These are phyloP conservation scores for Calcarius lapponicus DNA, from an alignment of 2,797 vertebrate species.

Conservation along the genomic window DNA sequence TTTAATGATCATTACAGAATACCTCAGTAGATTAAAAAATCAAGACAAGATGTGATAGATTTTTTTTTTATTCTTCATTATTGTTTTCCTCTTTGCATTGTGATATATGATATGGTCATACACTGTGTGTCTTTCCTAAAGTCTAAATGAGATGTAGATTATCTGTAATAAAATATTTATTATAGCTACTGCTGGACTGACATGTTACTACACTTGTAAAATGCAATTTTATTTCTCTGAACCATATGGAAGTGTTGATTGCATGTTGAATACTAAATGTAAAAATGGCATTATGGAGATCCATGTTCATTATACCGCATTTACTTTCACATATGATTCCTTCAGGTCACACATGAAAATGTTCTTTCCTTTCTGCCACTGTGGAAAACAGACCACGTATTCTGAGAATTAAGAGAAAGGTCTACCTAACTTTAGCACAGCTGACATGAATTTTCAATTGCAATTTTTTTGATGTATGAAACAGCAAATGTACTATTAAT, in stretches of 20 bases:
- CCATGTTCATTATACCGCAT: neutral
- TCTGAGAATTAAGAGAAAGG: neutral
- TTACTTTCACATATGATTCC: neutral
- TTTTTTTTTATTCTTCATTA: neutral
- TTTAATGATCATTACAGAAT: neutral
- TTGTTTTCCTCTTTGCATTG: neutral
- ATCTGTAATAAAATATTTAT: constrained; percentile 17
- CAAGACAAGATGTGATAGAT: neutral
- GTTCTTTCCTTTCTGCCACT: neutral
- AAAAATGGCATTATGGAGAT: neutral
- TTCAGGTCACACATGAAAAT: neutral
- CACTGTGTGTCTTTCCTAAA: neutral
- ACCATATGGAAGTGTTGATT: neutral
- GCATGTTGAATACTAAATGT: neutral
- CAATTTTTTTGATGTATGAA: constrained; percentile 3
- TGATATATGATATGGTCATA: neutral
- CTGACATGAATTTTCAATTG: neutral
- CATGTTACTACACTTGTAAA: neutral
- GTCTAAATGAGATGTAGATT: neutral
- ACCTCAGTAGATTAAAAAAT: neutral
- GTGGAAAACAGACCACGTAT: neutral
- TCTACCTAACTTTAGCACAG: neutral
- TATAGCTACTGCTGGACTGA: neutral
- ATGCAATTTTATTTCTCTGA: neutral
- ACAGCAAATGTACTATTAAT: neutral